Base-by-base conservation (phyloP, 2,888 invertebrate genomes). In the Tanytarsus gracilentus region DNA sequence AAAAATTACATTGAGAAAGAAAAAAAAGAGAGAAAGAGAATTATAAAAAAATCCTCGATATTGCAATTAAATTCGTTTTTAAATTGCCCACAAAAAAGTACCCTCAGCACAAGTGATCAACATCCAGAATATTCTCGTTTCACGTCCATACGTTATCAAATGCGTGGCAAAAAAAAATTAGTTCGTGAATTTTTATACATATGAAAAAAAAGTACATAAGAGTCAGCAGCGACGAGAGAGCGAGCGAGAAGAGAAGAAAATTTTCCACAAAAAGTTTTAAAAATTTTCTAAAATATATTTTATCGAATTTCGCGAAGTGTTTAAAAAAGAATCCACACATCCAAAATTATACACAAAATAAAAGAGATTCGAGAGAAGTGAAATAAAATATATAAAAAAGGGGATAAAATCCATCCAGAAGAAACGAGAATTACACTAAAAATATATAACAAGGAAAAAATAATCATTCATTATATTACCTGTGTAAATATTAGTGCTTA, bases 111-210 rank as follows among this genome's bases (percentile, higher is more conserved):
- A 18, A 14, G 3, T 23, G 23, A 23, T 18, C 44, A 44, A 14
- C 21, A 36, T 11, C 51, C 36, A 36, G 30, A 33, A 21, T n/a
- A 9, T 33, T 36, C 23, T 53, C 36, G 33, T 53, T n/a, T 53
- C n/a, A n/a, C 53, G 53, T 36, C 33, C 33, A 53, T 53, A 21
- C 36, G 53, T 53, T 53, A 53, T 53, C 53, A 53, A 33, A 53
- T 53, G 53, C 53, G 53, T 53, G 53, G 53, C 53, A 53, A 53
- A 21, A 23, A n/a, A n/a, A 33, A 33, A 33, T 50, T 30, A 53
- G 33, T 53, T 49, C 49, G 49, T 49, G 49, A 44, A 44, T 40
- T 40, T 44, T 25, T 49, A 26, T 25, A 25, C 49, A 49, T n/a
- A n/a, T n/a, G n/a, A n/a, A n/a, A n/a, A n/a, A n/a, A n/a, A n/a